Conservation (phyloP, 2,113 vertebrate genomes). For the Microtus ochrogaster region DNA sequence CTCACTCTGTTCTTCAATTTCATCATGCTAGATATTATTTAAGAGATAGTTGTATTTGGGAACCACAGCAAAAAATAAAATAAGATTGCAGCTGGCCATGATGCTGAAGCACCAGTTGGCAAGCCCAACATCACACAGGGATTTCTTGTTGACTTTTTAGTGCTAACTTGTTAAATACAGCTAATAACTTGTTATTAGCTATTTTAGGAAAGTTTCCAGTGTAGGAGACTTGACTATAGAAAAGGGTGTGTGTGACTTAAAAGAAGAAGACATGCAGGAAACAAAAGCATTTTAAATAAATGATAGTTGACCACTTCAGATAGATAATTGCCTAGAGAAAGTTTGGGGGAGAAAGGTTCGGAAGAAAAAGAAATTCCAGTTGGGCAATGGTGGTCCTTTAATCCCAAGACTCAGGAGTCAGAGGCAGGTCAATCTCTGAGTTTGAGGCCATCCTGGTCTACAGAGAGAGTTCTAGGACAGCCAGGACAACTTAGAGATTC, state of each 20-base stretch:
- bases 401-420: not conserved
- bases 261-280: not conserved
- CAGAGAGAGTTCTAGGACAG: not conserved
- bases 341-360: not conserved
- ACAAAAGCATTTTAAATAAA: slow-evolving; percentile 4
- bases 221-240: not conserved
- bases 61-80: not conserved
- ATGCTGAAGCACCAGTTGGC: not conserved
- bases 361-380: not conserved
- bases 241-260: not conserved
- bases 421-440: not conserved
- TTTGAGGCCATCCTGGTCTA: not conserved
- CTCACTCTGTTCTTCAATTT: not conserved
- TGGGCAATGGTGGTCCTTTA: not conserved
- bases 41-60: not conserved
- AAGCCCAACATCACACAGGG: not conserved
- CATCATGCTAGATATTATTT: not conserved
- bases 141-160: not conserved
- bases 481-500: not conserved
- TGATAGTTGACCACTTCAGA: not conserved
- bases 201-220: not conserved
- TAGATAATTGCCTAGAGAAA: slow-evolving; percentile 8
- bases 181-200: not conserved
- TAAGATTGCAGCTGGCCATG: not conserved
- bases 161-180: not conserved